These are phyloP conservation scores for Diuraphis noxia DNA, from an alignment of 1,140 invertebrate genomes.

Conservation along the genomic window DNA sequence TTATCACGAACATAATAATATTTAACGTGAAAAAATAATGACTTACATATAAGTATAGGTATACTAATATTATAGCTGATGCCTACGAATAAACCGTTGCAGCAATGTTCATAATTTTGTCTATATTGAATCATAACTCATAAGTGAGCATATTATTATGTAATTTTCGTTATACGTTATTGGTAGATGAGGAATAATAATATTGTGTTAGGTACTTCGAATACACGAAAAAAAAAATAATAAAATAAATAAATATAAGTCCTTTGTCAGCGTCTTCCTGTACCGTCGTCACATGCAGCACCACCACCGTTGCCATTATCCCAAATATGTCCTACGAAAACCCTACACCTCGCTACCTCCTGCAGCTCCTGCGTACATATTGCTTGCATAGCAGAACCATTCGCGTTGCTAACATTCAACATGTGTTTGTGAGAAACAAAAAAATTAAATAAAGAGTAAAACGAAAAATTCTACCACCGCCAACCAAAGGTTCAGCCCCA, in stretches of 20 bases:
- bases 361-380: neutral
- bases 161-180: neutral
- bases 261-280: conserved; percentile 14
- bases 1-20: neutral
- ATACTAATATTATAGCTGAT: neutral
- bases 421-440: conserved; percentile 30
- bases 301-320: neutral
- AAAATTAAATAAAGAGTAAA: neutral
- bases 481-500: neutral
- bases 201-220: neutral
- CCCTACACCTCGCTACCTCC: neutral
- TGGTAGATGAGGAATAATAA: neutral
- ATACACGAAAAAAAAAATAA: neutral
- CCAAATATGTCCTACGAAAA: neutral
- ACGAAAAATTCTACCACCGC: neutral
- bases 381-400: neutral
- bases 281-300: neutral
- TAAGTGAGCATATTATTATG: neutral
- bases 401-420: conserved; percentile 7
- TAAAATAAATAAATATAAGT: neutral
- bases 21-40: neutral
- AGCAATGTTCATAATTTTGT: neutral
- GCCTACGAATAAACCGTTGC: neutral
- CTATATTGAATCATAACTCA: neutral
- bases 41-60: neutral